Conservation (phyloP, 1,140 invertebrate genomes). For the Trachymyrmex cornetzi region DNA sequence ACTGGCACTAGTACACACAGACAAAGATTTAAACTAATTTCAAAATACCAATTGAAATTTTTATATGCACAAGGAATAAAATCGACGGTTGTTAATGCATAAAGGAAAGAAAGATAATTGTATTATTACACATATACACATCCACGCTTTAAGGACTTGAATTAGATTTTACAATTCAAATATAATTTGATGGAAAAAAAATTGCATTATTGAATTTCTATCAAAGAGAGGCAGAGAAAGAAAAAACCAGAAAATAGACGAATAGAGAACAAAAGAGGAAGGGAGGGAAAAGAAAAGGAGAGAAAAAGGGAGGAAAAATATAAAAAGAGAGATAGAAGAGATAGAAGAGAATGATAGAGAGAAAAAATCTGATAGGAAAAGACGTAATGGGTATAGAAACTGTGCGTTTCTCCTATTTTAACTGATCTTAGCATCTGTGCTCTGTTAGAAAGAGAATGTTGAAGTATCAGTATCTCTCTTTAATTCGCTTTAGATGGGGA, state of each 20-base stretch:
- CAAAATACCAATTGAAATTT: background rate
- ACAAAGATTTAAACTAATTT: background rate
- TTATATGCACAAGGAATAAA: background rate
- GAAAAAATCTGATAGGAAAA: background rate
- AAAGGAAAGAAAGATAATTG: background rate
- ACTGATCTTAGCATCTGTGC: too few species aligned
- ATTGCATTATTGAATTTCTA: background rate
- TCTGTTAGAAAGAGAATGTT: too few species aligned
- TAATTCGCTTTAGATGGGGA: too few species aligned
- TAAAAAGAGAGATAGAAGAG: background rate
- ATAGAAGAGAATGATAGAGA: background rate
- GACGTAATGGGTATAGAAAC: too few species aligned
- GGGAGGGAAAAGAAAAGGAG: background rate
- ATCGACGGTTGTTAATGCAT: background rate
- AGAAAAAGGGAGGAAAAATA: background rate
- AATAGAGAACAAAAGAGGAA: background rate
- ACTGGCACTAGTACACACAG: background rate
- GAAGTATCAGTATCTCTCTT: too few species aligned
- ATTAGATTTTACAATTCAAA: background rate
- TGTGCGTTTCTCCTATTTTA: too few species aligned
- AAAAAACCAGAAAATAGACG: background rate
- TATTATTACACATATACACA: background rate
- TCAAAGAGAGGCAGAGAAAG: background rate
- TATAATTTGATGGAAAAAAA: background rate
- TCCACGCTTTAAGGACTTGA: background rate